Percentiles rank a stretch among this genome's conserved stretches.
Evolutionary conservation across 1,140 invertebrate genomes (phyloP).

Genomic region (Megalonaias nervosa): DNA sequence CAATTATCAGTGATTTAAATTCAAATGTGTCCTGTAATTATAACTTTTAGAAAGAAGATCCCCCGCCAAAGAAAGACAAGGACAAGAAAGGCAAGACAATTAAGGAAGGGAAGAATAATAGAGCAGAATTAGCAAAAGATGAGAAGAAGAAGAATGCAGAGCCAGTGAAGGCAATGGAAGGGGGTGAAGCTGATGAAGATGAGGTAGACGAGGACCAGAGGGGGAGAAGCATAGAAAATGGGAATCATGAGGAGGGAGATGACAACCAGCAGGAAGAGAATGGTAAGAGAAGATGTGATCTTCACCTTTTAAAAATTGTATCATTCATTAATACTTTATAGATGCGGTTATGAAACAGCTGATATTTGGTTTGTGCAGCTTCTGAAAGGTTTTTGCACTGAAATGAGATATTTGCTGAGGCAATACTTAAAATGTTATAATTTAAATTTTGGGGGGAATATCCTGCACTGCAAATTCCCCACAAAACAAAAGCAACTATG

Average conservation of each 20-base stretch:
- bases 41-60: slow-evolving; percentile 11
- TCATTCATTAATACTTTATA: not conserved
- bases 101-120: not conserved
- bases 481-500: no score
- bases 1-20: no score
- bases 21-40: not conserved
- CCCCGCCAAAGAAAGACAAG: slow-evolving; percentile 8
- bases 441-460: no score
- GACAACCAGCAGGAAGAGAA: not conserved
- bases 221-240: not conserved
- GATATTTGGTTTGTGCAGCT: not conserved
- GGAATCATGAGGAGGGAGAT: not conserved
- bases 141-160: slow-evolving; percentile 4
- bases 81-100: slow-evolving; percentile 8
- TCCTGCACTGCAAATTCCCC: no score
- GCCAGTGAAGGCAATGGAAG: not conserved
- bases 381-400: not conserved
- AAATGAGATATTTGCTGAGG: no score
- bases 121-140: not conserved
- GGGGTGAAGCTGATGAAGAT: not conserved
- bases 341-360: not conserved
- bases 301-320: not conserved
- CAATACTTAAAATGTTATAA: no score
- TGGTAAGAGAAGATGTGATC: not conserved
- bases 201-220: not conserved